Base-by-base conservation (phyloP, 2,888 invertebrate species). In the Polia nebulosa region DNA sequence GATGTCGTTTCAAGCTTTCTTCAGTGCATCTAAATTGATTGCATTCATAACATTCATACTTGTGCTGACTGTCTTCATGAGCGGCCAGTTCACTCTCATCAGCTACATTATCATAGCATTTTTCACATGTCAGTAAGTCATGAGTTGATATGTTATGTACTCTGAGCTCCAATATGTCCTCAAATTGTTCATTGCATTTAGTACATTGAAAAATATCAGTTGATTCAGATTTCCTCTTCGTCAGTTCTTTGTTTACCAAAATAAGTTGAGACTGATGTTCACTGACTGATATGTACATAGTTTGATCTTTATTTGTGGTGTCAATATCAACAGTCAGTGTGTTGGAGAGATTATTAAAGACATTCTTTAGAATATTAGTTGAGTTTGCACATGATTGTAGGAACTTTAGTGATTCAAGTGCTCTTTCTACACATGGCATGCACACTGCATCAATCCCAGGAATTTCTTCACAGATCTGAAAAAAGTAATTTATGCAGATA, bases 371-470 rank as follows among this genome's bases (percentile, higher is more conserved):
- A 45, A 88, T 62, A 59, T 80, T 58, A n/a, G 88, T 88, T 0
- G 92, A 88, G 11, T 76, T 82, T 69, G 88, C 83, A 74, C 90
- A 93, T 36, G 74, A 83, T 51, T 90, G 73, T 8, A 94, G 76
- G 59, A 95, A 93, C 58, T 83, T 88, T 2, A 83, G 45, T 3
- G 87, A 84, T 57, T 90, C 84, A 2, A 93, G 58, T 17, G 87
- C 83, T 77, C 87, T 88, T 17, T 91, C 85, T 0, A 89, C 88
- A 76, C 95, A 95, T 34, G 87, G 79, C 29, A 86, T 84, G 70
- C 95, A 95, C 2, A 94, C 88, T 41, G 91, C 92, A 77, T 95
- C 92, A 45, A 94, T 78, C 0, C 94, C 94, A 29, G 89, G 83
- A 34, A 94, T 87, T 67, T 91, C 89, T 72, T 91, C 87, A 44